These are phyloP conservation scores for Hypotaenidia philippensis DNA, from an alignment of 2,797 vertebrate species.

Conservation along the genomic window DNA sequence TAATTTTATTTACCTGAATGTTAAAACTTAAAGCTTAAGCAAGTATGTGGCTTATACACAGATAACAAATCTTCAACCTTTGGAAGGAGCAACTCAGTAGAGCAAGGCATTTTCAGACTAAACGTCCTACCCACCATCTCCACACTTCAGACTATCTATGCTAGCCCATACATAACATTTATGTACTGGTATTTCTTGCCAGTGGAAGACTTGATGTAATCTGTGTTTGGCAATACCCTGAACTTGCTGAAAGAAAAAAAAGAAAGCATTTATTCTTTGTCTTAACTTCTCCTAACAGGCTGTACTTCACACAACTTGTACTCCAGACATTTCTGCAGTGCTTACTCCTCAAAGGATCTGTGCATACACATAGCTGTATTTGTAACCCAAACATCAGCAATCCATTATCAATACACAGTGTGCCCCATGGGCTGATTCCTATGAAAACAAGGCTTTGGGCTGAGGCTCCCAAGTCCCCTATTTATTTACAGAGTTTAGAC, in stretches of 20 bases:
- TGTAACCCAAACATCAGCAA: background rate
- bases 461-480: background rate
- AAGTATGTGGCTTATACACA: background rate
- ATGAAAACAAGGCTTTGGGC: background rate
- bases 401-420: background rate
- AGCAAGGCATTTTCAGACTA: conserved; percentile 31
- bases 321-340: background rate
- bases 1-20: conserved; percentile 9
- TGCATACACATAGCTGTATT: background rate
- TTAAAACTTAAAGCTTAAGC: background rate
- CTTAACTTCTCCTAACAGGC: background rate
- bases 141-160: conserved; percentile 33
- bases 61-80: background rate
- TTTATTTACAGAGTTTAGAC: background rate
- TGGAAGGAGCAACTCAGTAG: background rate
- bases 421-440: background rate
- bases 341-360: background rate
- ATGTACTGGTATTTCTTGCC: background rate
- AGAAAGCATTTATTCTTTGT: background rate
- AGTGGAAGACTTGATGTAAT: background rate
- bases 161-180: background rate
- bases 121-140: background rate
- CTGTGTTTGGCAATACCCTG: background rate
- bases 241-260: background rate
- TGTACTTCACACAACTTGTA: background rate